Conservation (phyloP, 2,888 invertebrate species). For the Ectropis crepuscularia region DNA sequence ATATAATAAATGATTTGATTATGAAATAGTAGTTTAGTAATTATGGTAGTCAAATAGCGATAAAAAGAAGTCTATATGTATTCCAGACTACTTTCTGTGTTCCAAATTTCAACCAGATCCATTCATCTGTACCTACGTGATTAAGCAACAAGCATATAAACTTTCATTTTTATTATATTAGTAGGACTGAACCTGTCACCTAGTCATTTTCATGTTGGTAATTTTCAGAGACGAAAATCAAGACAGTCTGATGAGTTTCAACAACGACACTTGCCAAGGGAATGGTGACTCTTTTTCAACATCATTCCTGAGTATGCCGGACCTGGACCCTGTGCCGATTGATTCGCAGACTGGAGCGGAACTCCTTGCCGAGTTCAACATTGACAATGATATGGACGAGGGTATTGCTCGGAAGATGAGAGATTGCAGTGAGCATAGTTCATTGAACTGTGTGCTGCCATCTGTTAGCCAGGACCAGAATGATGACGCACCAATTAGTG, state of each 20-base stretch:
- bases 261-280: constrained; percentile 61
- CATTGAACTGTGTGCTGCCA: constrained; percentile 76
- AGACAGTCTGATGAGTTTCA: constrained; percentile 61
- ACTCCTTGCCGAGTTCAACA: constrained; percentile 72
- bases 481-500: constrained; percentile 69
- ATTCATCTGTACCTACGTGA: too few relatives aligned
- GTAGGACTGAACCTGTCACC: too few relatives aligned
- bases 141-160: too few relatives aligned
- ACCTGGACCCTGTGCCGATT: constrained; percentile 62
- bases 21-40: too few relatives aligned
- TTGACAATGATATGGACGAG: constrained; percentile 64
- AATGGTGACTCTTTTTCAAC: constrained; percentile 61
- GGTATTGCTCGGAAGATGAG: constrained; percentile 57
- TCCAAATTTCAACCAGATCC: too few relatives aligned
- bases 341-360: constrained; percentile 60
- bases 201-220: background rate
- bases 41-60: too few relatives aligned
- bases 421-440: constrained; percentile 58
- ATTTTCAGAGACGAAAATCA: constrained; percentile 59
- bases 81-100: too few relatives aligned
- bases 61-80: too few relatives aligned
- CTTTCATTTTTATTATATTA: too few relatives aligned
- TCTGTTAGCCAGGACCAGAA: constrained; percentile 71
- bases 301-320: constrained; percentile 75
- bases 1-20: too few relatives aligned